phyloP scores from a whole-genome alignment of 2,888 invertebrate genomes.

The Dione vanillae region DNA sequence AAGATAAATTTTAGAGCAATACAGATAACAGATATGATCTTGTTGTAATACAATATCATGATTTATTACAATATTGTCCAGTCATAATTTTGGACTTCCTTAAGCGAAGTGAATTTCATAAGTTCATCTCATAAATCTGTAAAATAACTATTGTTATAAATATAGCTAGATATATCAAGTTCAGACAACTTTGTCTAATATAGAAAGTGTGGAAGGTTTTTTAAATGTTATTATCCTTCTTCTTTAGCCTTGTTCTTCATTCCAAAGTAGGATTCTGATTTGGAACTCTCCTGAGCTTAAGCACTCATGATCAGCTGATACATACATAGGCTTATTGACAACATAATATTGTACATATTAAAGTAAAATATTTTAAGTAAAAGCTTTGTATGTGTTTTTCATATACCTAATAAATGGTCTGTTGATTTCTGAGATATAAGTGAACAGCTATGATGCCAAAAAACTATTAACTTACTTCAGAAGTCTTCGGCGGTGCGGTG shows the following conservation, averaged over 20 bases:
- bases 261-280: not conserved
- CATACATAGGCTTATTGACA: slow-evolving; percentile 19
- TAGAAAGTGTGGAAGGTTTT: not conserved
- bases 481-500: slow-evolving; percentile 82
- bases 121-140: not conserved
- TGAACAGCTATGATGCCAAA: not conserved
- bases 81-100: slow-evolving; percentile 4
- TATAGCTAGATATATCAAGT: not conserved
- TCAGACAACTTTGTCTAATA: not conserved
- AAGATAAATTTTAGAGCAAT: not conserved
- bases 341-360: not conserved
- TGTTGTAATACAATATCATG: not conserved
- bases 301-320: slow-evolving; percentile 41
- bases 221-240: not conserved
- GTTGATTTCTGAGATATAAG: not conserved
- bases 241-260: not conserved
- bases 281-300: not conserved
- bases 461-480: slow-evolving; percentile 71
- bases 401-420: not conserved
- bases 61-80: slow-evolving; percentile 2
- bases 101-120: not conserved
- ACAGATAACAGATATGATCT: not conserved
- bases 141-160: not conserved
- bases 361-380: not conserved
- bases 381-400: not conserved